A percentile compares a stretch with the other conserved stretches of the same genome.
Evolutionary conservation across 2,888 invertebrate genomes (phyloP).

Genomic region (Ormyrus rosae): DNA sequence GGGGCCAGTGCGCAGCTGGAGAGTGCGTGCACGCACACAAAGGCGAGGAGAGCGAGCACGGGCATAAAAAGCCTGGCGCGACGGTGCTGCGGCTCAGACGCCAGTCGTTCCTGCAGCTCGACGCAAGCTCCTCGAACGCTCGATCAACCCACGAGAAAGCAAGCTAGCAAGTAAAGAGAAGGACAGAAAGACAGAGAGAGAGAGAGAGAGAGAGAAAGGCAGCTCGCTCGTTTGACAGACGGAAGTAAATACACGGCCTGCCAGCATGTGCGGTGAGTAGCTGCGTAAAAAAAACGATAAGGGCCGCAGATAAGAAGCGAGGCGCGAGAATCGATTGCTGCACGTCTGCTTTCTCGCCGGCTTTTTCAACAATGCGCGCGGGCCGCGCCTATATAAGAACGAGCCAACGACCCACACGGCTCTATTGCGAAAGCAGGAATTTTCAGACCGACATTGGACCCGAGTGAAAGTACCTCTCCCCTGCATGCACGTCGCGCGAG

Average conservation of each 20-base stretch:
- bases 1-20: constrained; percentile 2
- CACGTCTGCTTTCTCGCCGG: neutral
- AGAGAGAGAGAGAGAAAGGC: too few species aligned
- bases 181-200: too few species aligned
- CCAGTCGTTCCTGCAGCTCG: constrained; percentile 11
- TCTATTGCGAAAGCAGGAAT: constrained; percentile 21
- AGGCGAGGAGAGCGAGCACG: neutral
- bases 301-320: too few species aligned
- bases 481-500: too few species aligned
- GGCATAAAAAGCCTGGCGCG: constrained; percentile 52
- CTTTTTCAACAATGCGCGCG: neutral
- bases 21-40: neutral
- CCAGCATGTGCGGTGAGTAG: constrained; percentile 42
- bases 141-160: too few species aligned
- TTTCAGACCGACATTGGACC: constrained; percentile 27
- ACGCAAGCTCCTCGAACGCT: neutral
- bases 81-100: constrained; percentile 42
- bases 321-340: too few species aligned
- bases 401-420: neutral
- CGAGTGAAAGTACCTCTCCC: constrained; percentile 35
- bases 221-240: neutral
- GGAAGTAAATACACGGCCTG: neutral
- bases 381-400: neutral
- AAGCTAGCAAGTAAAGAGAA: too few species aligned
- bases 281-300: too few species aligned